phyloP scores from a whole-genome alignment of 2,113 vertebrate species.

The Thamnophis sirtalis region DNA sequence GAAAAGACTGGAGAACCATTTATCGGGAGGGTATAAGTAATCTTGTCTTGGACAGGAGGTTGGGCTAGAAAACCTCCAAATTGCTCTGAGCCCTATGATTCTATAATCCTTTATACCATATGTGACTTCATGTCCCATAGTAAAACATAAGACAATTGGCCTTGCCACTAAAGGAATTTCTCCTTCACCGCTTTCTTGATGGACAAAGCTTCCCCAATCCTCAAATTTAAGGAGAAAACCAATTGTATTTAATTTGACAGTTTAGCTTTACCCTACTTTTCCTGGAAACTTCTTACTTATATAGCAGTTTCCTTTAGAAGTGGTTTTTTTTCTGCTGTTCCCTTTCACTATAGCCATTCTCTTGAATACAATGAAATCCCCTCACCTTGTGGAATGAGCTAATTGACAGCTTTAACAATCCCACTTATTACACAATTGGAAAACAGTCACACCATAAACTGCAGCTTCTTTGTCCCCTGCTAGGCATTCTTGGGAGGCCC shows the following conservation, averaged over 20 bases:
- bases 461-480: not conserved
- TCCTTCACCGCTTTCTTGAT: not conserved
- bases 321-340: no score
- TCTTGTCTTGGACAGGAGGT: not conserved
- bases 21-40: not conserved
- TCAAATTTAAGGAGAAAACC: not conserved
- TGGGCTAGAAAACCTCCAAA: not conserved
- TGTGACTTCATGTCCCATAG: not conserved
- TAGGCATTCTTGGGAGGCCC: slow-evolving; percentile 1
- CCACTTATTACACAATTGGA: not conserved
- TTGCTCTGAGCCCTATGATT: not conserved
- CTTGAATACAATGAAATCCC: not conserved
- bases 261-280: not conserved
- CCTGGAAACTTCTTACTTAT: not conserved
- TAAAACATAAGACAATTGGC: not conserved
- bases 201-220: not conserved
- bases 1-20: not conserved
- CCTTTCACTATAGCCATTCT: fast-evolving
- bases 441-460: not conserved
- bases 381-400: fast-evolving
- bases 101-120: not conserved
- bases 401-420: not conserved
- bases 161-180: not conserved
- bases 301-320: not conserved
- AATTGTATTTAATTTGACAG: not conserved